phyloP scores from a whole-genome alignment of 2,113 vertebrate species.

The Pterophyllum scalare region DNA sequence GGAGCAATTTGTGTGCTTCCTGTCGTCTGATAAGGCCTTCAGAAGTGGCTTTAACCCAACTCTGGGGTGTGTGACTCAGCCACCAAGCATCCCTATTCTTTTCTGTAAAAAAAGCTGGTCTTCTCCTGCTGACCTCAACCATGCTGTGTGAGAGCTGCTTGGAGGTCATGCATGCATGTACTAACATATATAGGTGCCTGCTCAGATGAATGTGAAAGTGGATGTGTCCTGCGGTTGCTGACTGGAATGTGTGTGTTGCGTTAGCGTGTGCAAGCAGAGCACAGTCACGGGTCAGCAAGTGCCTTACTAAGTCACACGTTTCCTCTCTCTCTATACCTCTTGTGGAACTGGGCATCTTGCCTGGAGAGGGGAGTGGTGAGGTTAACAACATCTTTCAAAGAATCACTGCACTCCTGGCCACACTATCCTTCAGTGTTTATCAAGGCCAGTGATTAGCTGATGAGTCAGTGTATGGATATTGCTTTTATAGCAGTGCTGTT shows the following conservation, averaged over 20 bases:
- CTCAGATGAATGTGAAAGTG: conserved; percentile 36
- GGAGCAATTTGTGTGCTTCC: conserved; percentile 45
- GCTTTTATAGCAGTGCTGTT: not conserved
- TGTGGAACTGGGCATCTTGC: conserved; percentile 43
- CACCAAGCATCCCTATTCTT: conserved; percentile 24
- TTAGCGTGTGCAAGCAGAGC: conserved; percentile 40
- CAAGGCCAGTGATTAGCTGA: not conserved
- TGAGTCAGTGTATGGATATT: not conserved
- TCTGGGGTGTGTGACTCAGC: conserved; percentile 37
- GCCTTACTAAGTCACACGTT: conserved; percentile 19
- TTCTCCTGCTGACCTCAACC: not conserved
- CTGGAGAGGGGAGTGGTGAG: conserved; percentile 15
- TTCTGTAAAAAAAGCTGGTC: not conserved
- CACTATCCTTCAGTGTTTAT: conserved; percentile 29
- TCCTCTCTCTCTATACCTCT: conserved; percentile 17
- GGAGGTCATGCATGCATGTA: not conserved
- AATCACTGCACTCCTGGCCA: conserved; percentile 19
- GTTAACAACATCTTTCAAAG: conserved; percentile 37
- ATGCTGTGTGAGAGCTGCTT: not conserved
- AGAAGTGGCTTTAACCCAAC: conserved; percentile 44
- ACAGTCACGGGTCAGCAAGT: conserved; percentile 52
- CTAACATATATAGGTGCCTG: conserved; percentile 10
- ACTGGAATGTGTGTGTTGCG: conserved; percentile 54
- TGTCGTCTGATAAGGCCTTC: conserved; percentile 46
- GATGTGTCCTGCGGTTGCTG: conserved; percentile 52